Base-by-base conservation (phyloP, 2,888 invertebrate genomes). In the Habrosyne pyritoides region DNA sequence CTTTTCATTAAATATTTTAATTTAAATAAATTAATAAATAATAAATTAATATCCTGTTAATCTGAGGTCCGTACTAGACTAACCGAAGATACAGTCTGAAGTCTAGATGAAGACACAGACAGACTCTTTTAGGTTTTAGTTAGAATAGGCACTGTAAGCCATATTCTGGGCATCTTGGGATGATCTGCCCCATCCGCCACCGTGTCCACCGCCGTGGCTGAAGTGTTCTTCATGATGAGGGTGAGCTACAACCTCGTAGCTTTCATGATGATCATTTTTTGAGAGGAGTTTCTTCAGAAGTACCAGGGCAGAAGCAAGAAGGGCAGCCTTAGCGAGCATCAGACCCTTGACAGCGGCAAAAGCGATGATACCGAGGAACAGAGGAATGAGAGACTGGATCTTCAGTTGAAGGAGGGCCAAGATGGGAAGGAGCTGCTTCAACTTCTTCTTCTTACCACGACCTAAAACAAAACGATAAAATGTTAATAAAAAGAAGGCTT, bases 311-410 rank as follows among this genome's bases (percentile, higher is more conserved):
- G 96, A 95, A 63, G 97, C 94, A 55, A 97, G 92, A 21, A 97
- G 93, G 3, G 97, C 97, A 61, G 97, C 94, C 93, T 97, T 97
- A 73, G 96, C 97, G 69, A 97, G 94, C 77, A 97, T 89, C 68
- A 97, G 93, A 61, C 97, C 97, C 93, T 97, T 97, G 93, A 97
- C 94, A 47, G 97, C 96, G 49, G 97, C 93, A 63, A 97, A 93
- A 54, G 96, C 97, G 73, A 97, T 94, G 77, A 92, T 84, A 42
- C 87, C 97, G 57, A 97, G 94, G 74, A 95, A 95, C 67, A 97
- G 89, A 28, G 97, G 97, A 71, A 96, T 94, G 63, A 97, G 93
- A 28, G 96, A 95, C 66, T 96, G 96, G 71, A 92, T 95, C 93
- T 97, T 97, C 83, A 97, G 87, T 79, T 96, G 96, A 79, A 97